Evolutionary conservation across 1,140 invertebrate genomes (phyloP), one percentile per base, ranked within the genome.

Genomic region (Aleiodes sp.): DNA sequence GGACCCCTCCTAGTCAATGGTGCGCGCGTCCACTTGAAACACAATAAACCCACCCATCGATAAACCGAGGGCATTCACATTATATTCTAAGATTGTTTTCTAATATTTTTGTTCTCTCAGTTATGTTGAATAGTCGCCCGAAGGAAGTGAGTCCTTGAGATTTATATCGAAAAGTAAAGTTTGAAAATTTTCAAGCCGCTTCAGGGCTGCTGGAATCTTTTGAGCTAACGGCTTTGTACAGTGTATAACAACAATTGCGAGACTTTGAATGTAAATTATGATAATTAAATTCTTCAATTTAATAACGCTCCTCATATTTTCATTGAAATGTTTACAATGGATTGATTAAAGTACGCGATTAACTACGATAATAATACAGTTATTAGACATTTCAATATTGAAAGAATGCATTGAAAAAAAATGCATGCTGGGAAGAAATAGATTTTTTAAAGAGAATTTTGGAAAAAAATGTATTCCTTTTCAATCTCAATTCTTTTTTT

Each of bases 61-160:
- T 77, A 73, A 71, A 68, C 46, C 68, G 68, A 64, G 65, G 56
- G 72, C 70, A 78, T 80, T 76, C 77, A 78, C 60, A 21, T 65
- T 57, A 65, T 57, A 70, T 62, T 68, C 72, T 63, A 77, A 78
- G 76, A 80, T 77, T 78, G 77, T 80, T 80, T 80, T 80, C 75
- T 76, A 80, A 80, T 78, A 78, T 78, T 80, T 78, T 78, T 73
- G 77, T 77, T 80, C 68, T 67, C 52, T 72, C 28, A 66, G 64
- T n/a, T 73, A 29, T 71, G 65, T 68, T 80, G 77, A 80, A 80
- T 80, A 66, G 72, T 70, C 72, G 67, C n/a, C 72, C 72, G 73
- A 70, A 79, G 79, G 79, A 80, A 78, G 75, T 76, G 68, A 76
- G 71, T 74, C 71, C 79, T 79, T 65, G 74, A 80, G 79, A 80